A percentile compares a stretch with the other conserved stretches of the same genome.
Conservation (phyloP, 2,888 invertebrate genomes). For the Papilio demoleus region DNA sequence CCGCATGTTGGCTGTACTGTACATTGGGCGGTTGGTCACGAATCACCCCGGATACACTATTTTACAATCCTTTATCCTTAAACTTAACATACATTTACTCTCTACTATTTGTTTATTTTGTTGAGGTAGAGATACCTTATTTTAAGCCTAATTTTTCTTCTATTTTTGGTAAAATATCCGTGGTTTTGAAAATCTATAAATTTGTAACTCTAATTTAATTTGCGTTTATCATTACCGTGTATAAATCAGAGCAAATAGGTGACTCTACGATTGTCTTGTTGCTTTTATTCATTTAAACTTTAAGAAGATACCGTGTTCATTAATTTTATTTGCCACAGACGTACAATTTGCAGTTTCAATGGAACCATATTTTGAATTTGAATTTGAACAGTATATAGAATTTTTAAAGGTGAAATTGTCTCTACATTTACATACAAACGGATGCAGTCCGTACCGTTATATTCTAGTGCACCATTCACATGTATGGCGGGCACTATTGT, state of each 20-base stretch:
- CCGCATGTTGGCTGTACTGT: slow-evolving; percentile 67
- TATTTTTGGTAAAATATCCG: no score
- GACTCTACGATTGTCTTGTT: no score
- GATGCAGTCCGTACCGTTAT: slow-evolving; percentile 24
- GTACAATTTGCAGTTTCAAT: background rate
- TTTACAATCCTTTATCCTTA: slow-evolving; percentile 13
- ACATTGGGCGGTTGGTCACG: slow-evolving; percentile 74
- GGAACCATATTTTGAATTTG: background rate
- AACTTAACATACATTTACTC: background rate
- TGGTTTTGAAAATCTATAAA: no score
- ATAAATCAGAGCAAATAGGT: no score
- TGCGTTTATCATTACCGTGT: no score
- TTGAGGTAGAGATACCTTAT: no score
- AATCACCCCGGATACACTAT: slow-evolving; percentile 53
- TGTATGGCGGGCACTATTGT: background rate
- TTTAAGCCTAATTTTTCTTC: no score
- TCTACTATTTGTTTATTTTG: background rate
- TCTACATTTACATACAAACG: slow-evolving; percentile 34
- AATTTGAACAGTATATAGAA: background rate
- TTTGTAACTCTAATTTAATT: no score
- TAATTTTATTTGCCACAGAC: background rate
- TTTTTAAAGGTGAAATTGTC: slow-evolving; percentile 29
- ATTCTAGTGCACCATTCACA: slow-evolving; percentile 23
- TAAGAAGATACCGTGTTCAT: no score
- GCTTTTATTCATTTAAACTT: no score